Base-by-base conservation (phyloP, 53 echinoderm and acorn worm species). In the Mesocentrotus franciscanus region DNA sequence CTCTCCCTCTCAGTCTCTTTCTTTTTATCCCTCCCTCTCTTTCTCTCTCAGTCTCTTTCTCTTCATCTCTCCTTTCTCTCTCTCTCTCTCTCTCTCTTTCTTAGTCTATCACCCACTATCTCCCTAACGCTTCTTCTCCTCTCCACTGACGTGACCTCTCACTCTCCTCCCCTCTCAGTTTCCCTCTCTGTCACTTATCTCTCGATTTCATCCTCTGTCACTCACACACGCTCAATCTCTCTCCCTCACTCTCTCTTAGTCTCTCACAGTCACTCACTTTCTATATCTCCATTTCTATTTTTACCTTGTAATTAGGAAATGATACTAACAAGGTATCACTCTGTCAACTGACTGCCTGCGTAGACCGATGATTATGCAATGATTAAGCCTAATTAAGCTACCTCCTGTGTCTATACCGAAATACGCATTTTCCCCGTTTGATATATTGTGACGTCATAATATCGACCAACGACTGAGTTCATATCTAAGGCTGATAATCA, bases 401-500 rank as follows among this genome's bases (percentile, higher is more conserved):
- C 87, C 87, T 13, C 87, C 58, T 57, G 87, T 87, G 87, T 87
- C 59, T 87, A 87, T 15, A 59, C 56, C 10, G 10, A 57, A n/a
- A 29, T n/a, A 58, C 58, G 29, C 56, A 87, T 0, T 87, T 49
- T 49, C 30, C 14, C 55, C 14, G 34, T 81, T 81, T 42, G 42
- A 42, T 39, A 18, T 20, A 87, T 58, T 58, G 58, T 87, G 87
- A 87, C 87, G 87, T 87, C 87, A 58, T 58, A 11, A 87, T 87
- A 87, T 81, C 33, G 81, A 58, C 56, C 9, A 55, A 10, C 0
- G n/a, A 87, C 57, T 87, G 58, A n/a, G 87, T 87, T 87, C 87
- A 87, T 87, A 87, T 87, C 87, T 87, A 87, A 9, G 29, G 14
- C 27, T 27, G 87, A 87, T 87, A 87, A 87, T 87, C 56, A n/a